phyloP scores from a whole-genome alignment of 2,888 invertebrate genomes.

The Acronicta aceris region DNA sequence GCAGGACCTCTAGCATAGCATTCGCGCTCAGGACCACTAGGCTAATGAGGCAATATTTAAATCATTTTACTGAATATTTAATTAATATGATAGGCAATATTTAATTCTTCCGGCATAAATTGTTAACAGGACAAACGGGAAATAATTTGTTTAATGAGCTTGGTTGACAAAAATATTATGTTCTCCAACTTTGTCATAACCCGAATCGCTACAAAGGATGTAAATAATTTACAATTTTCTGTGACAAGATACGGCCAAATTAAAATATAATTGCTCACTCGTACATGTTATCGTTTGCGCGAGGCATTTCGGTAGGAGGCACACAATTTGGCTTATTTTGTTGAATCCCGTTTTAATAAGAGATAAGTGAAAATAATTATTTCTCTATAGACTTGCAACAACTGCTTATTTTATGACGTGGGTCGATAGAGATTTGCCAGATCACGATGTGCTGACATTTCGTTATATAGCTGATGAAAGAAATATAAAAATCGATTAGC shows the following conservation, averaged over 20 bases:
- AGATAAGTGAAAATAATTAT: constrained; percentile 12
- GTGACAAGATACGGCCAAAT: constrained; percentile 42
- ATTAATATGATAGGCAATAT: too few species aligned
- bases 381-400: neutral
- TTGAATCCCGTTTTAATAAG: constrained; percentile 13
- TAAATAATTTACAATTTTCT: constrained; percentile 38
- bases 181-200: constrained; percentile 16
- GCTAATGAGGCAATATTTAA: neutral
- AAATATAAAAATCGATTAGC: too few species aligned
- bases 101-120: constrained; percentile 1
- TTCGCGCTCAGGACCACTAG: too few species aligned
- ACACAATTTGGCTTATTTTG: constrained; percentile 18
- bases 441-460: too few species aligned
- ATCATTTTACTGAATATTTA: too few species aligned
- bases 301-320: constrained; percentile 14
- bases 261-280: constrained; percentile 48
- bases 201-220: constrained; percentile 10
- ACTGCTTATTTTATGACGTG: too few species aligned
- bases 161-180: constrained; percentile 16
- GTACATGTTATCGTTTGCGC: constrained; percentile 26
- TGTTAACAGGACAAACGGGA: constrained; percentile 9
- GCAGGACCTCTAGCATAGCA: too few species aligned
- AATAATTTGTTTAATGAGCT: constrained; percentile 31
- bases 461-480: too few species aligned
- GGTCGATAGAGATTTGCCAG: too few species aligned